Base-by-base conservation (phyloP, 92 coral and sea anemone species). In the Heteractis magnifica region DNA sequence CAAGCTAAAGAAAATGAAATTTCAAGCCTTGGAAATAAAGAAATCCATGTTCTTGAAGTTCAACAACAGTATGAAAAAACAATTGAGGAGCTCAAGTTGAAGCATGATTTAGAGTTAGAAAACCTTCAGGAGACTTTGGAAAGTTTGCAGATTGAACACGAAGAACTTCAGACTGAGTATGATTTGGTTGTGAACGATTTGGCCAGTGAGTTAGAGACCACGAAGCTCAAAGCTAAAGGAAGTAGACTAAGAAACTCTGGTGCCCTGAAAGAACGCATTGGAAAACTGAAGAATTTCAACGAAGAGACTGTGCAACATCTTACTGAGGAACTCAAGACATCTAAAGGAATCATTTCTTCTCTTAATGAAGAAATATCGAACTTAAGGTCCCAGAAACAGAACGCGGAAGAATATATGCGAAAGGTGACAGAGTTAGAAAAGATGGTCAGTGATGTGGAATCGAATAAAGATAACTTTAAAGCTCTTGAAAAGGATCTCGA, bases 181-280 rank as follows among this genome's bases (percentile, higher is more conserved):
- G 99, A 96, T 83, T 62, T 96, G 53, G 95, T 96, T 52, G 92
- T 93, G 20, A 79, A 85, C 14, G 99, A 94, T 77, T 89, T 95
- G 75, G 84, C 82, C 19, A 90, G 87, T 34, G 95, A 94, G 59
- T 86, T 96, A n/a, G 93, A 94, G 71, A 89, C 75, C 18, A 82
- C 83, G 0, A 91, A 87, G 82, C 79, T 83, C 44, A 80, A 77
- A 77, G 90, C 49, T 26, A 82, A 76, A 56, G 89, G 81, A 34
- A 85, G 82, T 16, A 79, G 86, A 73, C 76, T 79, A 49, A 86
- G 71, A 60, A 65, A 86, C 19, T 87, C 87, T 78, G 83, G 84
- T 18, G 89, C 75, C 10, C 53, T 92, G 59, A 85, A 82, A 71
- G 92, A 90, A 62, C 93, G 90, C 53, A 85, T 92, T 65, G 93